Evolutionary conservation across 1,140 invertebrate genomes (phyloP).

Genomic region (Aphidius gifuensis): DNA sequence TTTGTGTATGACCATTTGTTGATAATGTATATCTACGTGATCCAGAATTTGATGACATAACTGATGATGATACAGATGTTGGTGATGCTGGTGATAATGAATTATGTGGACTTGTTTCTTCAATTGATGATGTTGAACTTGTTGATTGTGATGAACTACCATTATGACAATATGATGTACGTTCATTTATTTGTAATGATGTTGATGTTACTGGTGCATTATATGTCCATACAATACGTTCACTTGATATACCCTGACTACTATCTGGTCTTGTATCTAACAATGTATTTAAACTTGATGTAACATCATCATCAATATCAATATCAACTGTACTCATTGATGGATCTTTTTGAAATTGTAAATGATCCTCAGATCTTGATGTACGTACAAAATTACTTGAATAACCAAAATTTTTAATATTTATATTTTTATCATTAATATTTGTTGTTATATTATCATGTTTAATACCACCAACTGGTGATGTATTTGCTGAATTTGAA

Average conservation of each 20-base stretch:
- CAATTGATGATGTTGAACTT: conserved; percentile 62
- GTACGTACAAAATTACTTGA: conserved; percentile 66
- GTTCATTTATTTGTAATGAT: conserved; percentile 43
- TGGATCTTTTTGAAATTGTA: conserved; percentile 74
- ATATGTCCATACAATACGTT: conserved; percentile 86
- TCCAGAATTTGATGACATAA: conserved; percentile 71
- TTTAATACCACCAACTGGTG: conserved; percentile 55
- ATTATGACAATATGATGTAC: conserved; percentile 53
- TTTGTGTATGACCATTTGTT: conserved; percentile 39
- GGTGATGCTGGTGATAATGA: conserved; percentile 75
- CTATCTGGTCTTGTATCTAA: conserved; percentile 77
- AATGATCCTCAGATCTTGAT: conserved; percentile 81
- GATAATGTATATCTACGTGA: conserved; percentile 52
- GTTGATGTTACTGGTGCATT: conserved; percentile 70
- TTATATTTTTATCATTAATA: conserved; percentile 27
- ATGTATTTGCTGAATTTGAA: conserved; percentile 59
- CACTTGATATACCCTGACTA: conserved; percentile 55
- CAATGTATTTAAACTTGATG: conserved; percentile 86
- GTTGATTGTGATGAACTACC: conserved; percentile 57
- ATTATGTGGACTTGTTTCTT: conserved; percentile 63
- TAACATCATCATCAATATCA: conserved; percentile 89
- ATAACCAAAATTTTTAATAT: conserved; percentile 41
- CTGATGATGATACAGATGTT: conserved; percentile 80
- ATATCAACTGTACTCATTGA: conserved; percentile 79
- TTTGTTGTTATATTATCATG: conserved; percentile 45